A percentile compares a stretch with the other conserved stretches of the same genome.
Conservation (phyloP, 2,797 vertebrate genomes). For the Dryobates pubescens region DNA sequence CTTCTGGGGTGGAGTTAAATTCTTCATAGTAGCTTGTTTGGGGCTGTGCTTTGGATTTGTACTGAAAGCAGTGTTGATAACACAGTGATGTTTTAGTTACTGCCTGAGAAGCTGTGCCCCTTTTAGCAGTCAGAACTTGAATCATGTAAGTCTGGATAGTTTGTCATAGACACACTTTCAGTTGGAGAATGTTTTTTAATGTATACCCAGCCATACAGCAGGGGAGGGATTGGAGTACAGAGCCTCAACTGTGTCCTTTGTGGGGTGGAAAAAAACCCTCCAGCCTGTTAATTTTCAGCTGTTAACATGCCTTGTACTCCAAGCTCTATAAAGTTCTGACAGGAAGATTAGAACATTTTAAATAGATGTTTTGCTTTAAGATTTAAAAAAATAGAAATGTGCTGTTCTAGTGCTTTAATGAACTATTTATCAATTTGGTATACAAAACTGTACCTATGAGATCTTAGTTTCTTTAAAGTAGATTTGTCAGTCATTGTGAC, state of each 20-base stretch:
- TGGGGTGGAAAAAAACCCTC: neutral
- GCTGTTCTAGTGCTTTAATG: neutral
- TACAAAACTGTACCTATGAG: neutral
- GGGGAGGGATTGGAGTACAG: neutral
- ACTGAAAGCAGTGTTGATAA: neutral
- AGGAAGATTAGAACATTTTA: neutral
- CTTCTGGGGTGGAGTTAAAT: neutral
- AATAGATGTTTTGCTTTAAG: neutral
- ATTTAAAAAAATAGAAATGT: neutral
- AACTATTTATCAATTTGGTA: neutral
- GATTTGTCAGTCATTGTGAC: neutral
- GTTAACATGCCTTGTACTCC: fast-evolving
- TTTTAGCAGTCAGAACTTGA: neutral
- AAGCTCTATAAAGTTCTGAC: neutral
- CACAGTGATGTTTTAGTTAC: neutral
- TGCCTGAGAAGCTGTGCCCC: neutral
- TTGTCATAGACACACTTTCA: neutral
- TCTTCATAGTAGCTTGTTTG: neutral
- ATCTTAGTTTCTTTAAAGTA: neutral
- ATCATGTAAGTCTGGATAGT: neutral
- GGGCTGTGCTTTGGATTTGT: neutral
- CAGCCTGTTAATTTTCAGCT: neutral
- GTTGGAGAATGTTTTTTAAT: neutral
- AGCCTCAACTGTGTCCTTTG: neutral
- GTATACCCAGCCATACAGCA: neutral